Conservation (phyloP, 2,888 invertebrate species). For the Rhogogaster chlorosoma region DNA sequence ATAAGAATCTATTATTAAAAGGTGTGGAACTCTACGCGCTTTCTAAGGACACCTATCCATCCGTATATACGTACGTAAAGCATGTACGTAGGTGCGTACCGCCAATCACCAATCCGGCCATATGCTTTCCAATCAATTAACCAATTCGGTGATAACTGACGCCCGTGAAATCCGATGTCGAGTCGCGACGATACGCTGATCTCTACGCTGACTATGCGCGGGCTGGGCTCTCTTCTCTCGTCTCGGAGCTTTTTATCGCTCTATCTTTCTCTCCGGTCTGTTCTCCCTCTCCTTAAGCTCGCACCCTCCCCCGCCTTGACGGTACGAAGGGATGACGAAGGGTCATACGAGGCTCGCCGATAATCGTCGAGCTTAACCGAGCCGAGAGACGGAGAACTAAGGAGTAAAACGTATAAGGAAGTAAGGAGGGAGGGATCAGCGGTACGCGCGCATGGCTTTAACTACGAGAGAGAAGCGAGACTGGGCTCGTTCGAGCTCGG, state of each 20-base stretch:
- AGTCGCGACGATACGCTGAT: constrained; percentile 35
- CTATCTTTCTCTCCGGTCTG: background rate
- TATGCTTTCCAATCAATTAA: constrained; percentile 62
- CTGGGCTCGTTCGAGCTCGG: background rate
- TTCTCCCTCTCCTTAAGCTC: background rate
- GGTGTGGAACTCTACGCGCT: constrained; percentile 43
- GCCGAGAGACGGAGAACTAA: constrained; percentile 3
- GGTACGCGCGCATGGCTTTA: constrained; percentile 26
- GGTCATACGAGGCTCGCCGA: constrained; percentile 10
- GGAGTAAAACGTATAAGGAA: constrained; percentile 21
- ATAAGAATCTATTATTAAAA: constrained; percentile 51
- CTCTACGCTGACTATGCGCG: background rate
- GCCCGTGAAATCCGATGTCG: constrained; percentile 66
- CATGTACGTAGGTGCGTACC: background rate
- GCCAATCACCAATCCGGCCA: background rate
- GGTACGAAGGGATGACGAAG: constrained; percentile 45
- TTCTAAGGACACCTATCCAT: constrained; percentile 45
- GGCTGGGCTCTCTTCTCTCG: background rate
- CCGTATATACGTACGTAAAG: background rate
- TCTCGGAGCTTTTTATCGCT: background rate
- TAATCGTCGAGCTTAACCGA: constrained; percentile 19
- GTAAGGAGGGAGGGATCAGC: constrained; percentile 38
- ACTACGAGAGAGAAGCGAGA: constrained; percentile 34
- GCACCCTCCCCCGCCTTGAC: background rate
- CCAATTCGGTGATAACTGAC: constrained; percentile 66